Evolutionary conservation across 1,140 invertebrate genomes (phyloP).

Genomic region (Drosophila guanche): DNA sequence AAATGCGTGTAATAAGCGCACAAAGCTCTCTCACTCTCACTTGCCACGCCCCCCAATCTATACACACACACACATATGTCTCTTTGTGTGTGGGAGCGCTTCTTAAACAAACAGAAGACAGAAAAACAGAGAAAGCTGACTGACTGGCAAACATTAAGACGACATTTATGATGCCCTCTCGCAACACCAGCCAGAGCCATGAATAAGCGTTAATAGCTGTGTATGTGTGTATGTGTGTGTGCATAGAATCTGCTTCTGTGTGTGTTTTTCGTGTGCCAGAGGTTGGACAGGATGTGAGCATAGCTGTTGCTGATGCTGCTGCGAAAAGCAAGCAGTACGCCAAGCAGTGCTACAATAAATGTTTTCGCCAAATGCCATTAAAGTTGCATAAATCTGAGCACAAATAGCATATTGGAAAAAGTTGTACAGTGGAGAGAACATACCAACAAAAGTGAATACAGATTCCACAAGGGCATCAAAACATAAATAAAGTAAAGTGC

Average conservation of each 20-base stretch:
- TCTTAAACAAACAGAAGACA: conserved; percentile 49
- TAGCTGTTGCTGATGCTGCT: not conserved
- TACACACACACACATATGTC: conserved; percentile 6
- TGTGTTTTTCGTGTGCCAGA: not conserved
- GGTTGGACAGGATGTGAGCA: not conserved
- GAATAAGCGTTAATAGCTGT: conserved; percentile 68
- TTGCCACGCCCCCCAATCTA: conserved; percentile 41
- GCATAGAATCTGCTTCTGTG: not conserved
- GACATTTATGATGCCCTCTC: conserved; percentile 70
- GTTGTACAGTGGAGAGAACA: not conserved
- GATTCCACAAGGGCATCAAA: too few relatives aligned
- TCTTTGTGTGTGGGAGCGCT: conserved; percentile 25
- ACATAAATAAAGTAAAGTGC: too few relatives aligned
- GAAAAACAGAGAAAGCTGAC: conserved; percentile 26
- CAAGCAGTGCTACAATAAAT: conserved; percentile 56
- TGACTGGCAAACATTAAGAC: conserved; percentile 67
- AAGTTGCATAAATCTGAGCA: conserved; percentile 58
- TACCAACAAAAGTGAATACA: too few relatives aligned
- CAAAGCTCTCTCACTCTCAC: conserved; percentile 64
- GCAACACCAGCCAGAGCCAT: conserved; percentile 54
- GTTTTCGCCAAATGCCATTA: conserved; percentile 44
- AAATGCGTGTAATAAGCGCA: conserved; percentile 82
- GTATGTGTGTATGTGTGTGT: conserved; percentile 25
- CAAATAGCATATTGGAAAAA: conserved; percentile 34
- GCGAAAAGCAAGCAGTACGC: conserved; percentile 43